phyloP scores from a whole-genome alignment of 92 coral and sea anemone species.

The Epizoanthus rinbou region DNA sequence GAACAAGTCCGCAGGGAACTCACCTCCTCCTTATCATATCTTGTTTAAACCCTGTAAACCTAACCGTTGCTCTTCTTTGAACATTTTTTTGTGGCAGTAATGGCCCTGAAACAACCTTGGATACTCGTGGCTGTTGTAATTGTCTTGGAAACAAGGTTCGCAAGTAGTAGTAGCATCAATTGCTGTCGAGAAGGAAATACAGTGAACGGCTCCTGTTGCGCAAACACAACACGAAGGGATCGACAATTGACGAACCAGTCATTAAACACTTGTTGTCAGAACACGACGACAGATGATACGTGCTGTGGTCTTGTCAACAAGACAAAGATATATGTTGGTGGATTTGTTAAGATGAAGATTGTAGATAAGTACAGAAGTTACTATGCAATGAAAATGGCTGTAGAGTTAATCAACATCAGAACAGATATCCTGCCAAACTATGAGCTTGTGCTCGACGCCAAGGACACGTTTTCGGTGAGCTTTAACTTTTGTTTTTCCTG shows the following conservation, averaged over 20 bases:
- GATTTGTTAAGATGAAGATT: constrained; percentile 29
- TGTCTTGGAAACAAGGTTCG: no score
- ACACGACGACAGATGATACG: background rate
- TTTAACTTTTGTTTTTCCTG: no score
- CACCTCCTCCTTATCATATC: no score
- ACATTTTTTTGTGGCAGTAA: no score
- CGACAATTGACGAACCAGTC: background rate
- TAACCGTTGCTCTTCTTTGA: no score
- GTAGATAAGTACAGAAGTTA: constrained; percentile 12
- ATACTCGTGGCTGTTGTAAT: no score
- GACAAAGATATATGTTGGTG: constrained; percentile 31
- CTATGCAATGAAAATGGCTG: constrained; percentile 31
- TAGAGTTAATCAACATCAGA: constrained; percentile 40
- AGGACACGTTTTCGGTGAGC: constrained; percentile 37
- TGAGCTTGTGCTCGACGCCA: constrained; percentile 20
- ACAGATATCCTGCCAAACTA: constrained; percentile 39
- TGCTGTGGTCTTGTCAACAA: constrained; percentile 2
- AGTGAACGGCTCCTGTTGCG: background rate
- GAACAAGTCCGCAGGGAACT: no score
- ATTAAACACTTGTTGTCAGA: constrained; percentile 28
- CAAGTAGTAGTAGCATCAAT: no score
- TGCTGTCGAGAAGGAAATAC: constrained; percentile 21
- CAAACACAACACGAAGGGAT: background rate
- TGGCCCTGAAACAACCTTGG: no score
- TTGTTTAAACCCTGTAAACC: no score